A percentile compares a stretch with the other conserved stretches of the same genome.
Conservation (phyloP, 2,888 invertebrate species). For the Volucella inanis region DNA sequence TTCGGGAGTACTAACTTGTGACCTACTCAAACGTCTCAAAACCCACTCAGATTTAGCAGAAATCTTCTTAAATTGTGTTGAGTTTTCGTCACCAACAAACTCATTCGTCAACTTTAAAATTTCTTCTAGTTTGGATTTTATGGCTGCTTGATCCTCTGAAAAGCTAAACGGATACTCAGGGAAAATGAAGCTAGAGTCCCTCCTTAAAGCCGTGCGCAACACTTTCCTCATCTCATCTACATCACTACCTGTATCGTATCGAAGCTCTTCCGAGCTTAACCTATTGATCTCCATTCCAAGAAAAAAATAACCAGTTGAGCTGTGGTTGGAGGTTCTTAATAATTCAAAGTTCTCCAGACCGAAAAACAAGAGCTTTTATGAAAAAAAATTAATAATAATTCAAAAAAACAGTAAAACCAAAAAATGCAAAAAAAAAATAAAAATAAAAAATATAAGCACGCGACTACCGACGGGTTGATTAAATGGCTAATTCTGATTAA, state of each 20-base stretch:
- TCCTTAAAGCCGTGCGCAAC: conserved; percentile 3
- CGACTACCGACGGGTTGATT: too few relatives aligned
- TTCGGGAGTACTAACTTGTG: not conserved
- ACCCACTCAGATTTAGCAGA: conserved; percentile 41
- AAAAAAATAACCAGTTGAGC: too few relatives aligned
- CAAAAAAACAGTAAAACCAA: too few relatives aligned
- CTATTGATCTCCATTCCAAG: conserved; percentile 36
- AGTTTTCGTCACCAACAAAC: conserved; percentile 18
- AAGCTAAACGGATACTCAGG: conserved; percentile 38
- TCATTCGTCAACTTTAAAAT: not conserved
- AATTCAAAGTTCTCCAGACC: too few relatives aligned
- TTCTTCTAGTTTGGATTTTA: conserved; percentile 1
- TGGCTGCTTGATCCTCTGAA: conserved; percentile 24
- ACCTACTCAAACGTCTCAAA: conserved; percentile 2
- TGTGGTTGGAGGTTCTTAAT: too few relatives aligned
- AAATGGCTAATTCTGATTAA: too few relatives aligned
- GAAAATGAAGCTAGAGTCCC: conserved; percentile 26
- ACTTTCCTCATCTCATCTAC: conserved; percentile 35
- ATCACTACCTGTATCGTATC: conserved; percentile 4
- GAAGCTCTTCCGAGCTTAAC: conserved; percentile 30
- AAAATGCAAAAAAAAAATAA: too few relatives aligned
- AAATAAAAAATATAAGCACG: too few relatives aligned
- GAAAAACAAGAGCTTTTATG: too few relatives aligned
- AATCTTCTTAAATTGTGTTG: conserved; percentile 17
- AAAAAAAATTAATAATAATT: too few relatives aligned